phyloP scores from a whole-genome alignment of 2,888 invertebrate genomes.

The Callinectes sapidus region DNA sequence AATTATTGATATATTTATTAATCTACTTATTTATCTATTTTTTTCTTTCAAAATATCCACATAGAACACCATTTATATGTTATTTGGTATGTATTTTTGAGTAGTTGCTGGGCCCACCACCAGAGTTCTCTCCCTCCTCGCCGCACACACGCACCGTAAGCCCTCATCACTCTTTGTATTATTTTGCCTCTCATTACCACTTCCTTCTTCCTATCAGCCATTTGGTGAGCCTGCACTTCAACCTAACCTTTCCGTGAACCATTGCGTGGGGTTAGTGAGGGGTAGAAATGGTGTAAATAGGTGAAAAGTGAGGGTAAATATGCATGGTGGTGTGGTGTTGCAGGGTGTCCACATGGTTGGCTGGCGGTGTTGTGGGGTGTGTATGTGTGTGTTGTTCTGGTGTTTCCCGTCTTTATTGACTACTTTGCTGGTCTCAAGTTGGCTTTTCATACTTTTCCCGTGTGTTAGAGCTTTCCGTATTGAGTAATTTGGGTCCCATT shows the following conservation, averaged over 20 bases:
- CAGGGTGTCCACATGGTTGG: not conserved
- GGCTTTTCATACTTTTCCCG: no score
- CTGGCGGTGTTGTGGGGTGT: not conserved
- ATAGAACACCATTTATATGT: not conserved
- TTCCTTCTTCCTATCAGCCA: not conserved
- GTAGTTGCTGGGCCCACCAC: not conserved
- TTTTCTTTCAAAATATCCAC: no score
- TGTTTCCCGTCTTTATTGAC: no score
- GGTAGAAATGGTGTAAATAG: not conserved
- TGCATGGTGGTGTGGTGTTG: not conserved
- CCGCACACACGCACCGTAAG: slow-evolving; percentile 37
- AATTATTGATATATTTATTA: not conserved
- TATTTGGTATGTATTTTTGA: not conserved
- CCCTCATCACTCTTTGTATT: not conserved
- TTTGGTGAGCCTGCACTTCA: not conserved
- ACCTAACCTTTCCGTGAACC: not conserved
- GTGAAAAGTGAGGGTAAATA: not conserved
- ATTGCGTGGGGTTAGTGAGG: not conserved
- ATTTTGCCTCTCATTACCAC: not conserved
- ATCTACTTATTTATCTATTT: not conserved
- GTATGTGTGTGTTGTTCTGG: no score
- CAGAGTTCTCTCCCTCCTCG: slow-evolving; percentile 46
- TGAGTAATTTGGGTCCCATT: no score
- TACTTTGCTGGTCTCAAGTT: no score
- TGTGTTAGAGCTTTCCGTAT: no score